Base-by-base conservation (phyloP, 2,797 vertebrate genomes). In the Pseudomugil gertrudae region DNA sequence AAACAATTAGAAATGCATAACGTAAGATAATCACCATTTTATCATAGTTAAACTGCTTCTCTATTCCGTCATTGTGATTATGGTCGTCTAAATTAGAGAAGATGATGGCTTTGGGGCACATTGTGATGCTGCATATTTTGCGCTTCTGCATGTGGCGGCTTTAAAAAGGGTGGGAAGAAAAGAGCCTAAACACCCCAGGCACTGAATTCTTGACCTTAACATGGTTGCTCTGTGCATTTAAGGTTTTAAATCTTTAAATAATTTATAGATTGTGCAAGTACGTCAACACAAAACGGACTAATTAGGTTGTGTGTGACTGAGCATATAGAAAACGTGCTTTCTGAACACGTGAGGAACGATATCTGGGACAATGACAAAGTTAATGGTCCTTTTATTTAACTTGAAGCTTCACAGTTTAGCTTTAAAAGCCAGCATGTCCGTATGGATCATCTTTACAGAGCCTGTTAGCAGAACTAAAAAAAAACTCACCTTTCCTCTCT, bases 401-500 rank as follows among this genome's bases (percentile, higher is more conserved):
- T 27, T 24, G 53, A 74, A 21, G 83, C 84, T 61, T 83, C 60
- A 81, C 76, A 78, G 79, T 65, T 62, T 32, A 19, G 57, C 30
- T 33, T 21, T 23, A 23, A 56, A 75, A 56, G 10, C 47, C 57
- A 40, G 50, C 5, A 69, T 7, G 30, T 35, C 27, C 6, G 43
- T 5, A 59, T 47, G 57, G 8, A 57, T 66, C 3, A 36, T 69
- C 58, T 67, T 66, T 48, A 63, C 33, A 5, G 11, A 26, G 3
- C 15, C 17, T 15, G 27, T 54, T 45, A 8, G 19, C 33, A 6
- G 14, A 61, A n/a, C n/a, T n/a, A n/a, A n/a, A n/a, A n/a, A n/a
- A n/a, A 8, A 19, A 69, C 95, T 94, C 57, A 98, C 98, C 91
- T 93, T 54, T 95, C 94, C 43, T 96, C 95, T 57, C 94, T 94